phyloP scores from a whole-genome alignment of 2,888 invertebrate genomes.

The Caenorhabditis doughertyi region DNA sequence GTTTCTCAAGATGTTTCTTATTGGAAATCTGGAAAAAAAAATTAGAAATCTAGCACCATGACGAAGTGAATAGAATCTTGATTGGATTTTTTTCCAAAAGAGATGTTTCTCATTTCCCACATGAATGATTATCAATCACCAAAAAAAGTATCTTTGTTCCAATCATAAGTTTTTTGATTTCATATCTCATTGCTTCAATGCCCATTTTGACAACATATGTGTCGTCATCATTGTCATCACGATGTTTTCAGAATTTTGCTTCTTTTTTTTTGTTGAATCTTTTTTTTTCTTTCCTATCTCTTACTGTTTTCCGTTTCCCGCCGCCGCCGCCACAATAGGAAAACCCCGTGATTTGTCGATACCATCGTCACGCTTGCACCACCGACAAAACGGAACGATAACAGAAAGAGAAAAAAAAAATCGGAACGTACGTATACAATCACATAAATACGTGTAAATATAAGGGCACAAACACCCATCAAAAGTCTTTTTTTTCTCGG shows the following conservation, averaged over 20 bases:
- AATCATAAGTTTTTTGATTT: background rate
- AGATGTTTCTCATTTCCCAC: too few species aligned
- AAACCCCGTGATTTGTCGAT: constrained; percentile 40
- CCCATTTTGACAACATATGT: background rate
- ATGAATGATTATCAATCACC: background rate
- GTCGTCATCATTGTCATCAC: constrained; percentile 15
- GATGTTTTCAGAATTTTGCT: constrained; percentile 27
- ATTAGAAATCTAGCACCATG: too few species aligned
- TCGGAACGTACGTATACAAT: constrained; percentile 30
- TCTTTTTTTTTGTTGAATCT: background rate
- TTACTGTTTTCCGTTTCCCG: constrained; percentile 23
- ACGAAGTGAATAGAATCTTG: too few species aligned
- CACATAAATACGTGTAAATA: constrained; percentile 22
- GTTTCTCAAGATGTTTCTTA: too few species aligned
- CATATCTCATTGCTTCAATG: constrained; percentile 1
- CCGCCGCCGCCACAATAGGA: constrained; percentile 20
- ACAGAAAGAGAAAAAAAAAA: constrained; percentile 1
- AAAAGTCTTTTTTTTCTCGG: constrained; percentile 3
- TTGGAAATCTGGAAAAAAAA: too few species aligned
- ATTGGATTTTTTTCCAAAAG: too few species aligned
- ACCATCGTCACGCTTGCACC: constrained; percentile 31
- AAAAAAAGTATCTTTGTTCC: background rate
- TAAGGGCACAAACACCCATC: background rate
- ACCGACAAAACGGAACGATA: constrained; percentile 27
- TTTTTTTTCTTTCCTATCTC: constrained; percentile 2